phyloP scores from a whole-genome alignment of 2,797 vertebrate genomes.

The Craterocephalus amniculus region DNA sequence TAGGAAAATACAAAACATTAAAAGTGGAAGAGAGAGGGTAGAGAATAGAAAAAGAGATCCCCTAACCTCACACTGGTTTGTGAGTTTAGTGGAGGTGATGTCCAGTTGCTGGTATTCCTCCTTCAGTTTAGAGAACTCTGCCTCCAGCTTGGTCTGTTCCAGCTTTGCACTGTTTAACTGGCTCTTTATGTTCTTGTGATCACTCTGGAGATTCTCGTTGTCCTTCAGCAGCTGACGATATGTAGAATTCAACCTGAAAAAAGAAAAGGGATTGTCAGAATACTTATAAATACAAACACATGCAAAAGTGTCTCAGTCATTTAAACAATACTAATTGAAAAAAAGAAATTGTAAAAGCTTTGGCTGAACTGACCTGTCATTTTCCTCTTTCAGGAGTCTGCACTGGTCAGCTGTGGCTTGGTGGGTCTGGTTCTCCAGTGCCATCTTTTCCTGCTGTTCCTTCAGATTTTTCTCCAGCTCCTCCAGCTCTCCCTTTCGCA shows the following conservation, averaged over 20 bases:
- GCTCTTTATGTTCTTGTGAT: conserved; percentile 94
- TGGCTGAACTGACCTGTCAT: conserved; percentile 84
- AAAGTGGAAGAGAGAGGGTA: background rate
- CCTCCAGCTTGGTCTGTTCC: conserved; percentile 96
- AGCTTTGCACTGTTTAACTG: conserved; percentile 91
- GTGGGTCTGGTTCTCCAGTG: conserved; percentile 89
- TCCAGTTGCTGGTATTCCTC: conserved; percentile 97
- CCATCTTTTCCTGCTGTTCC: conserved; percentile 92
- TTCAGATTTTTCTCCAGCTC: conserved; percentile 93
- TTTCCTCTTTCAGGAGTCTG: conserved; percentile 89
- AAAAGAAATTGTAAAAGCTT: background rate
- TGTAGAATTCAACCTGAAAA: conserved; percentile 85
- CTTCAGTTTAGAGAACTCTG: conserved; percentile 94
- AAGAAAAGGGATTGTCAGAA: background rate
- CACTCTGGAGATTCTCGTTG: conserved; percentile 91
- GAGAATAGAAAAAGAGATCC: background rate
- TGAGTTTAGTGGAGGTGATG: conserved; percentile 95
- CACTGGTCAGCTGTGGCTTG: conserved; percentile 87
- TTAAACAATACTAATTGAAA: background rate
- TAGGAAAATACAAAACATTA: background rate
- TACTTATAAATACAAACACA: background rate
- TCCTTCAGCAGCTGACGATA: conserved; percentile 91
- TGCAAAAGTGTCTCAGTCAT: background rate
- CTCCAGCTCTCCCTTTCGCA: conserved; percentile 94
- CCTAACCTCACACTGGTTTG: conserved; percentile 95